Conservation (phyloP, 30 jellyfish, hydroid and myxozoan species). For the Turritopsis dohrnii region DNA sequence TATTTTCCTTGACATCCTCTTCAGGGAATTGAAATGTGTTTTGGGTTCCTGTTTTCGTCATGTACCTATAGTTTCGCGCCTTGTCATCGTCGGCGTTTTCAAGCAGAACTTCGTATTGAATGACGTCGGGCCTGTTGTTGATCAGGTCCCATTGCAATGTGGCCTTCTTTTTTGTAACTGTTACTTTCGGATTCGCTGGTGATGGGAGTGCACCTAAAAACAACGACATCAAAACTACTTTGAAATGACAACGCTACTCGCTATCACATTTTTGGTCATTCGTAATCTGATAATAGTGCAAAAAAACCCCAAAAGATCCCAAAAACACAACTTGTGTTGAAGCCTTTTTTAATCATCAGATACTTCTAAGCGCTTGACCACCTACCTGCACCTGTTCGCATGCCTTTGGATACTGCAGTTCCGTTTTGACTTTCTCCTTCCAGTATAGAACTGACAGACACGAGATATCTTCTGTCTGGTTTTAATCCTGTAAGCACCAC, state of each 20-base stretch:
- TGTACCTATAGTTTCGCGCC: background rate
- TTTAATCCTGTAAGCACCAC: background rate
- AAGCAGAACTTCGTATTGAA: background rate
- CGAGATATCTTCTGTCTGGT: background rate
- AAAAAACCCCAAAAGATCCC: too few relatives aligned
- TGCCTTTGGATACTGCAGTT: background rate
- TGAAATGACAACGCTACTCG: background rate
- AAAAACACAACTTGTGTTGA: too few relatives aligned
- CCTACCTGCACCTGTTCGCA: conserved; percentile 5
- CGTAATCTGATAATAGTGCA: background rate
- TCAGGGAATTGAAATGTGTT: background rate
- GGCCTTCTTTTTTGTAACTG: background rate
- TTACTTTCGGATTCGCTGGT: background rate
- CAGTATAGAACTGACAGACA: background rate
- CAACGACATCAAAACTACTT: background rate
- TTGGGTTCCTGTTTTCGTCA: background rate
- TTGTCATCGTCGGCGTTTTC: background rate
- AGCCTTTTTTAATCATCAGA: too few relatives aligned
- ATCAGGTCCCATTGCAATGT: background rate
- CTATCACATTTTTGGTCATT: background rate
- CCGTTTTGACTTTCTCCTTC: background rate
- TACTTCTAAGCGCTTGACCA: too few relatives aligned
- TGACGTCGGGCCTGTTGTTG: background rate
- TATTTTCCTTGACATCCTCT: background rate
- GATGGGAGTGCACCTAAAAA: background rate